Conservation (phyloP, 1,140 invertebrate species). For the Cotesia glomerata region DNA sequence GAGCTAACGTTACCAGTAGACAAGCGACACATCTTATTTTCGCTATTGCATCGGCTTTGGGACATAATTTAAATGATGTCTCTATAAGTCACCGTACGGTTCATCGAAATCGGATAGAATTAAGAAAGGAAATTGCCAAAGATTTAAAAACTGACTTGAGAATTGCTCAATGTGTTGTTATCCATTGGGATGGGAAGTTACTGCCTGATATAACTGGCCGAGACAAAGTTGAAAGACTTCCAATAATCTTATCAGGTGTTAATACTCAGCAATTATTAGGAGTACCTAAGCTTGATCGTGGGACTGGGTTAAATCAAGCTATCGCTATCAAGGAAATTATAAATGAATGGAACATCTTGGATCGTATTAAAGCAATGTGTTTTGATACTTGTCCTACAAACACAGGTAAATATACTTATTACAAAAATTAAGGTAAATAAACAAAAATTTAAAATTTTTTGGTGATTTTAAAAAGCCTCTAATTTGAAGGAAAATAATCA, state of each 20-base stretch:
- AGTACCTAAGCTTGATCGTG: constrained; percentile 2
- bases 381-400: not conserved
- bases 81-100: constrained; percentile 14
- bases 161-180: constrained; percentile 7
- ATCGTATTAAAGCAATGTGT: not conserved
- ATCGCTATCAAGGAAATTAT: not conserved
- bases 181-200: constrained; percentile 27
- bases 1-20: constrained; percentile 1
- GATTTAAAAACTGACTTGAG: constrained; percentile 17
- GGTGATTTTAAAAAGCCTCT: too few relatives aligned
- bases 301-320: constrained; percentile 8
- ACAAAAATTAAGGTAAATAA: too few relatives aligned
- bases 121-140: constrained; percentile 7
- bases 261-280: constrained; percentile 21
- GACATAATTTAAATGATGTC: constrained; percentile 11
- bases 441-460: too few relatives aligned
- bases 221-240: constrained; percentile 15
- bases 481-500: too few relatives aligned
- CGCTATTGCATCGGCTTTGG: not conserved
- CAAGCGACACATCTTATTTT: not conserved
- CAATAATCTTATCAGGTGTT: constrained; percentile 11
- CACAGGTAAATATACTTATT: not conserved
- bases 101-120: constrained; percentile 7
- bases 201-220: constrained; percentile 12
- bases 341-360: not conserved